Percentiles rank a stretch among this genome's conserved stretches.
Evolutionary conservation across 2,797 vertebrate species (phyloP).

Genomic region (Tolypeutes matacus): DNA sequence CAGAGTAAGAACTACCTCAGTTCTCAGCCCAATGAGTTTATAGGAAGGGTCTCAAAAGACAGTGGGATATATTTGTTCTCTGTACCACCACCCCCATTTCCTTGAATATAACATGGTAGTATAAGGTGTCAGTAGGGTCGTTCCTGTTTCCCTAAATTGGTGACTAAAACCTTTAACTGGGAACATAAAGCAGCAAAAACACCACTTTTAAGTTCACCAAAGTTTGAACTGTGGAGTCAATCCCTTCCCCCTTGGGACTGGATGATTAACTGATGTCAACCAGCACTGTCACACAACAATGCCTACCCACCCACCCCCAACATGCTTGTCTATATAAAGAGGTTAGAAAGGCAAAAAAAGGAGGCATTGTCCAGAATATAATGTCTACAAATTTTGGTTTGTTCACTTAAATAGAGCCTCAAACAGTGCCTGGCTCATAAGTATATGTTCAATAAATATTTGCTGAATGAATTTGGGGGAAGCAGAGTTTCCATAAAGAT

Average conservation of each 20-base stretch:
- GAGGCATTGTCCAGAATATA: background rate
- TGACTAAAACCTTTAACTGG: background rate
- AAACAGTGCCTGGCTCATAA: background rate
- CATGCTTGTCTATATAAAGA: background rate
- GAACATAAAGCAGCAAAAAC: background rate
- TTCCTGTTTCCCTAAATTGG: background rate
- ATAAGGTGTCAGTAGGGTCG: background rate
- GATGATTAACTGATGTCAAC: background rate
- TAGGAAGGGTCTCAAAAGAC: background rate
- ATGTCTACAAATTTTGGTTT: background rate
- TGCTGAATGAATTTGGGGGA: slow-evolving; percentile 4
- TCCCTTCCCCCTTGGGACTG: background rate
- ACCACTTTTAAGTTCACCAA: background rate
- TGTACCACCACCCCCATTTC: background rate
- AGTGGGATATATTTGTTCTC: slow-evolving; percentile 15
- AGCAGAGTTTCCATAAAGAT: slow-evolving; percentile 5
- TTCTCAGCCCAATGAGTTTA: background rate
- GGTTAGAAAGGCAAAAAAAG: background rate
- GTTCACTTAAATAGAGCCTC: background rate
- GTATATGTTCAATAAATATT: background rate
- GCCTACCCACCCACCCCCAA: background rate
- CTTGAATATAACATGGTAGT: background rate
- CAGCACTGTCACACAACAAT: background rate
- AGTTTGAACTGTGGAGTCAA: background rate
- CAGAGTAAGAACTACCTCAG: background rate